phyloP scores from a whole-genome alignment of 1,140 invertebrate species.

The Leptopilina boulardi region DNA sequence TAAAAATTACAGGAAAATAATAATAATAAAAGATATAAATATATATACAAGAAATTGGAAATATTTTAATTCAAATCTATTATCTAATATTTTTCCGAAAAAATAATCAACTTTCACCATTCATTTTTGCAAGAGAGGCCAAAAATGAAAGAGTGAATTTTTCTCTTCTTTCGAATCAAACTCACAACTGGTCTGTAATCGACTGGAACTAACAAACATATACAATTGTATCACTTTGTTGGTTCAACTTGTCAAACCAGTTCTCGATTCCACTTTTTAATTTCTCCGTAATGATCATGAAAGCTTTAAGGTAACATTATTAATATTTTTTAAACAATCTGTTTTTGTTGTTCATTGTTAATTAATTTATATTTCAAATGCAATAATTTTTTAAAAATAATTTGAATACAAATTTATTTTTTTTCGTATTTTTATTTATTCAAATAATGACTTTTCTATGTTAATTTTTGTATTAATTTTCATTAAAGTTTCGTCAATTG shows the following conservation, averaged over 20 bases:
- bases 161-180: neutral
- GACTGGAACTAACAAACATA: conserved; percentile 13
- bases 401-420: too few species aligned
- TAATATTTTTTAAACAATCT: too few species aligned
- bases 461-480: too few species aligned
- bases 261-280: conserved; percentile 4
- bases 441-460: too few species aligned
- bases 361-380: too few species aligned
- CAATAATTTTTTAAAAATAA: too few species aligned
- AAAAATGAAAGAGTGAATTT: neutral
- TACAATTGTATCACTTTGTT: conserved; percentile 11
- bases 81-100: neutral
- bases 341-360: too few species aligned
- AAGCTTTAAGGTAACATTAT: neutral
- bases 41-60: neutral
- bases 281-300: neutral
- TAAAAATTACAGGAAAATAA: neutral
- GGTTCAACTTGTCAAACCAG: conserved; percentile 8
- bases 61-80: neutral
- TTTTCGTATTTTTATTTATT: too few species aligned
- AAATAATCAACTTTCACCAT: neutral
- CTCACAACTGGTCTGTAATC: conserved; percentile 4
- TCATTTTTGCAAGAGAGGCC: conserved; percentile 8
- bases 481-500: too few species aligned
- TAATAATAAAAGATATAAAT: neutral